A percentile compares a stretch with the other conserved stretches of the same genome.
These are phyloP conservation scores for Lasioglossum leucozonium DNA, from an alignment of 2,888 invertebrate genomes.

Conservation along the genomic window DNA sequence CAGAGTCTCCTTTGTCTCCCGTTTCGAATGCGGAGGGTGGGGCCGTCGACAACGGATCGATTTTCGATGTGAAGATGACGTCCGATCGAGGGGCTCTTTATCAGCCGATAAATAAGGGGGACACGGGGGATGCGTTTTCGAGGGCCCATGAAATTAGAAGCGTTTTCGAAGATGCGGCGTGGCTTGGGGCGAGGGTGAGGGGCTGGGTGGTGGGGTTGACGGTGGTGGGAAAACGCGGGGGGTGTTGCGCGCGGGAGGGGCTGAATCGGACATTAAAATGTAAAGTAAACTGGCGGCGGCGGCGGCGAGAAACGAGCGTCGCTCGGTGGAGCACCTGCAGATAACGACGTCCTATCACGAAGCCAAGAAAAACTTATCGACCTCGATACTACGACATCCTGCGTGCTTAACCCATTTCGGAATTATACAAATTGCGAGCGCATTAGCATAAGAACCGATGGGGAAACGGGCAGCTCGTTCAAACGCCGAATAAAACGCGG, in stretches of 20 bases:
- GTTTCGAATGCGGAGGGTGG: not conserved
- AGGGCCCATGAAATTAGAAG: conserved; percentile 57
- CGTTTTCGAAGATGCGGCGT: conserved; percentile 39
- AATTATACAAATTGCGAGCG: conserved; percentile 80
- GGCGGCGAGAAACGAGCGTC: conserved; percentile 57
- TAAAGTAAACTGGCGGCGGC: conserved; percentile 62
- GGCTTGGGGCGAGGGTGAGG: not conserved
- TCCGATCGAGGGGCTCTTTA: conserved; percentile 20
- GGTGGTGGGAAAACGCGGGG: not conserved
- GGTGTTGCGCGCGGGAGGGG: not conserved
- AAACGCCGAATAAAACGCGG: conserved; percentile 25
- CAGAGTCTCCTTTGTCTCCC: not conserved
- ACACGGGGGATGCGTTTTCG: not conserved
- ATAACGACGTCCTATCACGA: conserved; percentile 67
- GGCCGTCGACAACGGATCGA: not conserved
- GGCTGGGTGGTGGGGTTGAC: too few relatives aligned
- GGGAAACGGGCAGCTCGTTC: not conserved
- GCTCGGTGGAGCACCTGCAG: conserved; percentile 64
- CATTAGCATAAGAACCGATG: conserved; percentile 74
- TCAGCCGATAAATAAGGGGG: conserved; percentile 33
- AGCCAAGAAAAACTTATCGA: conserved; percentile 66
- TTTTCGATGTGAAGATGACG: conserved; percentile 26
- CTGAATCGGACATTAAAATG: conserved; percentile 61
- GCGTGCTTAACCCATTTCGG: conserved; percentile 75
- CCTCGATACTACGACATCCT: conserved; percentile 52